Percentiles rank a stretch among this genome's conserved stretches.
Conservation (phyloP, 1,140 invertebrate genomes). For the Drosophila mauritiana region DNA sequence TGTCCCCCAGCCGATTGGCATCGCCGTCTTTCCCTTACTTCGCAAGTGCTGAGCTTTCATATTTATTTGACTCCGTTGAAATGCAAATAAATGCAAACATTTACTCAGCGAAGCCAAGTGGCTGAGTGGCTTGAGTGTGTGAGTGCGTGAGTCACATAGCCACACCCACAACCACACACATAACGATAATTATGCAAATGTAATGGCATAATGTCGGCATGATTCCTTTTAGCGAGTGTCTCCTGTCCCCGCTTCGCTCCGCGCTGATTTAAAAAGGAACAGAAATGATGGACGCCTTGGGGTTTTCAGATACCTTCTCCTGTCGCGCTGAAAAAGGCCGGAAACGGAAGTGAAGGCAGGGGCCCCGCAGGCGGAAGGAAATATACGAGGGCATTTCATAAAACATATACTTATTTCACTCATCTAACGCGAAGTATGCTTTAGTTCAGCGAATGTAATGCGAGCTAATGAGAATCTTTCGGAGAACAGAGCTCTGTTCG, state of each 20-base stretch:
- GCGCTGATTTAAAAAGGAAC: constrained; percentile 71
- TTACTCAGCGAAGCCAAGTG: constrained; percentile 43
- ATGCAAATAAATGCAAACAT: constrained; percentile 71
- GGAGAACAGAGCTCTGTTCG: too few relatives aligned
- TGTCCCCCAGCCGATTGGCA: neutral
- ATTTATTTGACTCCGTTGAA: constrained; percentile 65
- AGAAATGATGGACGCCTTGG: constrained; percentile 72
- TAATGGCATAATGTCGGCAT: constrained; percentile 75
- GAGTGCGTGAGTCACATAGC: constrained; percentile 4
- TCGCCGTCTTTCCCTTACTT: constrained; percentile 5
- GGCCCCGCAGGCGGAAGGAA: constrained; percentile 7
- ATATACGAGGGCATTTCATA: neutral
- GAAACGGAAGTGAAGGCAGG: neutral
- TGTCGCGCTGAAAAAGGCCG: constrained; percentile 7
- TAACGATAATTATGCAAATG: constrained; percentile 79
- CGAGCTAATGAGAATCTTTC: too few relatives aligned
- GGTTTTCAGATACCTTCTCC: constrained; percentile 36
- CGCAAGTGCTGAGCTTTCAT: constrained; percentile 35
- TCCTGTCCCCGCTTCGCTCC: constrained; percentile 37
- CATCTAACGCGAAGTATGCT: too few relatives aligned
- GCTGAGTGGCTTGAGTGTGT: neutral
- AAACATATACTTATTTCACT: too few relatives aligned
- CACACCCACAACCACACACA: constrained; percentile 29
- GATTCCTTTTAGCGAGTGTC: constrained; percentile 64
- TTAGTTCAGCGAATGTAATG: too few relatives aligned